A percentile compares a stretch with the other conserved stretches of the same genome.
Evolutionary conservation across 2,113 vertebrate genomes (phyloP).

Genomic region (Hyperoodon ampullatus): DNA sequence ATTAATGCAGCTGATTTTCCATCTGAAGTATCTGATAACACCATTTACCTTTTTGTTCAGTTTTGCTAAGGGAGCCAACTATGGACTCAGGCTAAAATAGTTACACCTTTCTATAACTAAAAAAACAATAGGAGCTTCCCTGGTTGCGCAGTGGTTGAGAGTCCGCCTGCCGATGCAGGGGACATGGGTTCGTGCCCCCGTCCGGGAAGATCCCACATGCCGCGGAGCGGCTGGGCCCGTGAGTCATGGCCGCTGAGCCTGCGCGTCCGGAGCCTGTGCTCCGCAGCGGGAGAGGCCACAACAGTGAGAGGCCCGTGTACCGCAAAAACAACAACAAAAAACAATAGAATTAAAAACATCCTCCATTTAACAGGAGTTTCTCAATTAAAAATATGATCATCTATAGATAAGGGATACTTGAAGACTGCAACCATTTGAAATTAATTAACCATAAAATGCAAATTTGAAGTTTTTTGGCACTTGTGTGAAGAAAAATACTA

Average conservation of each 20-base stretch:
- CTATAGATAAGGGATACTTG: background rate
- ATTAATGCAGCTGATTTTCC: background rate
- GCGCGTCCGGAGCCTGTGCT: too few relatives aligned
- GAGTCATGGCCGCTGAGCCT: too few relatives aligned
- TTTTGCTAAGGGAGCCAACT: background rate
- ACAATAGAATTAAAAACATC: background rate
- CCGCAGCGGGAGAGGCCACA: too few relatives aligned
- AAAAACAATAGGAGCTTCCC: background rate
- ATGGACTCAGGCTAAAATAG: background rate
- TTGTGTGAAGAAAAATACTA: background rate
- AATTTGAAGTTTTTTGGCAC: background rate
- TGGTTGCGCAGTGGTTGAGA: too few relatives aligned
- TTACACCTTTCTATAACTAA: background rate
- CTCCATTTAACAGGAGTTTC: background rate
- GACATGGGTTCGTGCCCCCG: too few relatives aligned
- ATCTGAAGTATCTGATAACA: background rate
- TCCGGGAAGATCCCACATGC: too few relatives aligned
- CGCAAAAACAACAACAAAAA: too few relatives aligned
- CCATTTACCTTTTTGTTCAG: background rate
- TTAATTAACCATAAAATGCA: background rate
- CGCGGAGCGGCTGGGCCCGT: too few relatives aligned
- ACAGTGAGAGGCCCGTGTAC: too few relatives aligned
- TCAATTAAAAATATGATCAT: background rate
- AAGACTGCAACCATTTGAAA: background rate
- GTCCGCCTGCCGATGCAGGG: too few relatives aligned